Evolutionary conservation across 2,888 invertebrate genomes (phyloP), one percentile per base, ranked within the genome.

Genomic region (Dryomyza anilis): DNA sequence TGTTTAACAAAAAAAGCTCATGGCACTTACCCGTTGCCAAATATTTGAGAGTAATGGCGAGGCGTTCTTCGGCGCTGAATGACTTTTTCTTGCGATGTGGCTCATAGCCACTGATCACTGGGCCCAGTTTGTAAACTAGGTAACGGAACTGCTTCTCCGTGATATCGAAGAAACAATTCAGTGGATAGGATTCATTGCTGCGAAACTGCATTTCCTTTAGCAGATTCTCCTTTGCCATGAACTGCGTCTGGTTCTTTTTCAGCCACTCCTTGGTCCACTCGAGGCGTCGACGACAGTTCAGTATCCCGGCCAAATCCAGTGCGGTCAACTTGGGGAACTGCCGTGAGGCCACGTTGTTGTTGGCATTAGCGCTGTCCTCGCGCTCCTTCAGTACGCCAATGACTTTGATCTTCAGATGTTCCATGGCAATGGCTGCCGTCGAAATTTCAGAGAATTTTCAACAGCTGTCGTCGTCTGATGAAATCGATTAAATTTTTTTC

Each of bases 191-290:
- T 68, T 81, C 81, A 39, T 80, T 79, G 66, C 76, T 78, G 58
- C 80, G 80, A 60, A 79, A 78, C 70, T 79, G 78, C 62, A 80
- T 71, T 61, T 81, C 81, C 43, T 79, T 79, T 1, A 78, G 73
- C 61, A 81, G 69, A 64, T 81, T 81, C 67, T 81, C 81, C 64
- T 79, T 79, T 63, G 79, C 76, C n/a, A 79, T 73, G 61, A 81
- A 80, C 63, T 81, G 79, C 8, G 77, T 73, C 66, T 81, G 80
- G 66, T 81, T 79, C 63, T 81, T 81, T 63, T 76, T 77, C 65
- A 81, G 71, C 81, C 81, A 81, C 67, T 81, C 81, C 69, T 78
- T 78, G 46, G 81, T 81, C 81, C 81, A 81, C 66, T 81, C 81
- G 14, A 81, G 74, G 7, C 81, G 74, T 33, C 81, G 72, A 30